Conservation (phyloP, 2,888 invertebrate genomes). For the Drosophila diplacantha region DNA sequence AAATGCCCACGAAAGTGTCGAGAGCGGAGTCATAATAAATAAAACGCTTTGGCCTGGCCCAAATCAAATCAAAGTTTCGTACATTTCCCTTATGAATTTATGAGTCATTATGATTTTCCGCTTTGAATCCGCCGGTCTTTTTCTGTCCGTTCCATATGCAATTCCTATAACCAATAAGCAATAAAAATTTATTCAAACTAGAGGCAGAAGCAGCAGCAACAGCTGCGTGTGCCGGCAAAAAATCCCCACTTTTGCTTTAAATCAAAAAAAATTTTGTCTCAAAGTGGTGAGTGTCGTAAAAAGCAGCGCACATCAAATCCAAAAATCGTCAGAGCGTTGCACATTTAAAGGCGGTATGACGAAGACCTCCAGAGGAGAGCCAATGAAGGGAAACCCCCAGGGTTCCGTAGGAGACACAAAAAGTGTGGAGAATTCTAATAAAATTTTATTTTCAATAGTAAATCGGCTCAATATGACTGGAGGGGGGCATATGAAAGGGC, state of each 20-base stretch:
- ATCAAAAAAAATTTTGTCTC: conserved; percentile 25
- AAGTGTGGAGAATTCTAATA: conserved; percentile 60
- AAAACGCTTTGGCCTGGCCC: conserved; percentile 27
- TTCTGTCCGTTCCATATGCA: conserved; percentile 30
- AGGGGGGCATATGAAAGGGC: conserved; percentile 42
- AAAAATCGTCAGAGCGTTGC: conserved; percentile 67
- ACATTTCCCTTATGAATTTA: conserved; percentile 42
- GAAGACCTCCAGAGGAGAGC: conserved; percentile 12
- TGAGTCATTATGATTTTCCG: conserved; percentile 52
- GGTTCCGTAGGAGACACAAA: conserved; percentile 29
- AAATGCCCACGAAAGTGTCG: conserved; percentile 43
- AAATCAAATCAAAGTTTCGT: conserved; percentile 42
- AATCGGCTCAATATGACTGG: conserved; percentile 65
- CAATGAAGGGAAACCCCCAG: conserved; percentile 47
- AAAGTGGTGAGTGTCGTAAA: conserved; percentile 58
- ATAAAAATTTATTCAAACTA: conserved; percentile 42
- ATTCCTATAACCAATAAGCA: conserved; percentile 35
- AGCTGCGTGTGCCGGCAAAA: conserved; percentile 25
- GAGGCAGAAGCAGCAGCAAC: conserved; percentile 15
- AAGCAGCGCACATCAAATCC: conserved; percentile 57
- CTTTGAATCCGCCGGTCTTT: conserved; percentile 20
- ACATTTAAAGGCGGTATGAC: conserved; percentile 22
- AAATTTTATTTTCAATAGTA: conserved; percentile 74
- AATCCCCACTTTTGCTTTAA: conserved; percentile 28
- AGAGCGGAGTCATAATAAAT: conserved; percentile 36